phyloP scores from a whole-genome alignment of 2,888 invertebrate species.

The Prosopocoilus inquinatus region DNA sequence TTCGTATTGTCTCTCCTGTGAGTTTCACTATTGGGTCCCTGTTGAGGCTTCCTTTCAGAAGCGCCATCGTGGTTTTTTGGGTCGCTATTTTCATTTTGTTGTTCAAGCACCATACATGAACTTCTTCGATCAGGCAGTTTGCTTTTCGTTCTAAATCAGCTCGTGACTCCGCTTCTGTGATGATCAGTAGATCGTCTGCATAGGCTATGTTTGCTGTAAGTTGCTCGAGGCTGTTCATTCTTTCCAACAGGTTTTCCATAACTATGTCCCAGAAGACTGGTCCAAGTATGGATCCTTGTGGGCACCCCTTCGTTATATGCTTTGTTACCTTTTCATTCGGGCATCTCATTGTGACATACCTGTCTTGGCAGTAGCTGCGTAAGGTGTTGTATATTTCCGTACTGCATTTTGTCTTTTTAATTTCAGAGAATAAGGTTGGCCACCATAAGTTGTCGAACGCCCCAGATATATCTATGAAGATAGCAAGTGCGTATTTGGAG shows the following conservation, averaged over 20 bases:
- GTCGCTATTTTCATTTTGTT: constrained; percentile 10
- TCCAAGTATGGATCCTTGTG: constrained; percentile 9
- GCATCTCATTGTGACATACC: background rate
- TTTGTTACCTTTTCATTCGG: background rate
- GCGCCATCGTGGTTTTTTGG: constrained; percentile 16
- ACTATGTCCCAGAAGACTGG: constrained; percentile 12
- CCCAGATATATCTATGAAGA: constrained; percentile 16
- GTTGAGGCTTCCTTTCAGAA: constrained; percentile 16
- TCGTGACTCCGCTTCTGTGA: no score
- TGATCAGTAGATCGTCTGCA: no score
- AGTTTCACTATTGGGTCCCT: constrained; percentile 8
- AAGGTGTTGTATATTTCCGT: constrained; percentile 1
- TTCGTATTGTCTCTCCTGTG: constrained; percentile 1
- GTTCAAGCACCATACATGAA: no score
- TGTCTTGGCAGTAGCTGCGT: constrained; percentile 14
- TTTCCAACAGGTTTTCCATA: background rate
- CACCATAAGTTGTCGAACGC: constrained; percentile 25
- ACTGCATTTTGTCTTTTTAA: constrained; percentile 1
- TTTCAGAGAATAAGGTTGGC: constrained; percentile 1
- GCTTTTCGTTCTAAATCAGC: background rate
- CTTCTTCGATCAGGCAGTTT: background rate
- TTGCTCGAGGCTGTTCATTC: no score
- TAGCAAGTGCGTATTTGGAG: constrained; percentile 4
- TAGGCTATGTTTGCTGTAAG: no score
- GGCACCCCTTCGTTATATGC: constrained; percentile 9